Conservation (phyloP, 2,113 vertebrate species). For the Chaetorhynchus papuensis region DNA sequence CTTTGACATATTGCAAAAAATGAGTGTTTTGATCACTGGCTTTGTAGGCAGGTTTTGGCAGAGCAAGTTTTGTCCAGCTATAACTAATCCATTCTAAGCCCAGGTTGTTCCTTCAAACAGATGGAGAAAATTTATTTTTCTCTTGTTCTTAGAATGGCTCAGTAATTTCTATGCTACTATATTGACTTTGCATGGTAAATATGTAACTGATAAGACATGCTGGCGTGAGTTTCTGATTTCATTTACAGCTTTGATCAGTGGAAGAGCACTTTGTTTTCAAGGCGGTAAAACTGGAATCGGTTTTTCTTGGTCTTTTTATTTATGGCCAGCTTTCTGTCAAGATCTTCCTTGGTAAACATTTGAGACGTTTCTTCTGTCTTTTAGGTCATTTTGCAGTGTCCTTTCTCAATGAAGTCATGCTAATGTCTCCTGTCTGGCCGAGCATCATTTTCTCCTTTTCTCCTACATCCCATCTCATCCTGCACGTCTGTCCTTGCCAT, state of each 20-base stretch:
- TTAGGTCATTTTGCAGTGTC: neutral
- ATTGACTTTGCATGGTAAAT: neutral
- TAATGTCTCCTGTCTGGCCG: neutral
- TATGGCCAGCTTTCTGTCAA: neutral
- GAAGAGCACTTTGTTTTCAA: neutral
- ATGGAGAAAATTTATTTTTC: neutral
- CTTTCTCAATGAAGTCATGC: neutral
- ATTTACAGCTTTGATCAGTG: neutral
- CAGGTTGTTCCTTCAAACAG: neutral
- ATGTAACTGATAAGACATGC: neutral
- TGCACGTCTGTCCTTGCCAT: neutral
- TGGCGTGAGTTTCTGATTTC: neutral
- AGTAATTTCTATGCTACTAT: neutral
- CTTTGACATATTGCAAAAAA: neutral
- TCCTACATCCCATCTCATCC: neutral
- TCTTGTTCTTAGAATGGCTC: neutral
- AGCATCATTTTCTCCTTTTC: neutral
- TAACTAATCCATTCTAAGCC: neutral
- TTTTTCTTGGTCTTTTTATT: neutral
- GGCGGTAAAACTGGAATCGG: neutral
- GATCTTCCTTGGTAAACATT: neutral
- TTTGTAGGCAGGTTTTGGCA: neutral
- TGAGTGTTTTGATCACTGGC: neutral
- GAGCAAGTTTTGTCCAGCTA: neutral
- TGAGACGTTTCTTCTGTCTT: neutral